Percentiles rank a stretch among this genome's conserved stretches.
These are phyloP conservation scores for Halocynthia aurantium DNA, from an alignment of 23 tunicate genomes.

Conservation along the genomic window DNA sequence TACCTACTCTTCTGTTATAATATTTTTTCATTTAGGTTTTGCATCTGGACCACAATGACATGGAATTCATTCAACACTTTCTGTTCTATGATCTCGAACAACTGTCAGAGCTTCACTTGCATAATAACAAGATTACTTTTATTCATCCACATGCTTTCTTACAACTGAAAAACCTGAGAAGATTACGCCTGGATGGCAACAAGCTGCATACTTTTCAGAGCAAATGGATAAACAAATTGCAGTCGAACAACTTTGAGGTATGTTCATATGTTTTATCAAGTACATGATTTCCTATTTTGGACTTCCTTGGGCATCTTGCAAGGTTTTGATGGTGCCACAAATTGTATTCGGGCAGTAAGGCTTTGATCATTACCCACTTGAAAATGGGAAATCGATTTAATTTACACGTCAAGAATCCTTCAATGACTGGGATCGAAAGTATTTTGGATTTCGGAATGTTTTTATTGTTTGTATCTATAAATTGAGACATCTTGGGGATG, in stretches of 20 bases:
- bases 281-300: no score
- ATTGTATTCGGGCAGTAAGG: no score
- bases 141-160: conserved; percentile 97
- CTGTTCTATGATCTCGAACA: conserved; percentile 86
- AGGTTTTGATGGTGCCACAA: no score
- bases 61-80: conserved; percentile 94
- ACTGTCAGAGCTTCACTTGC: conserved; percentile 55
- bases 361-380: no score
- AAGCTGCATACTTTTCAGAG: conserved; percentile 67
- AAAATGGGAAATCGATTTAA: no score
- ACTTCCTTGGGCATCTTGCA: no score
- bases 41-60: conserved; percentile 47
- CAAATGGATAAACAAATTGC: conserved; percentile 71
- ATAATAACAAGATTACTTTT: conserved; percentile 59
- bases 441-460: no score
- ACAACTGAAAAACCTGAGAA: conserved; percentile 52
- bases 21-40: conserved; percentile 32
- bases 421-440: no score
- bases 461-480: no score
- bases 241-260: conserved; percentile 55
- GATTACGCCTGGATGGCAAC: conserved; percentile 45
- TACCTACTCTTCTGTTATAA: neutral
- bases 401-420: no score
- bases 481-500: no score
- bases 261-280: neutral